Evolutionary conservation across 2,113 vertebrate genomes (phyloP), one percentile per base, ranked within the genome.

Genomic region (Cyanistes caeruleus): DNA sequence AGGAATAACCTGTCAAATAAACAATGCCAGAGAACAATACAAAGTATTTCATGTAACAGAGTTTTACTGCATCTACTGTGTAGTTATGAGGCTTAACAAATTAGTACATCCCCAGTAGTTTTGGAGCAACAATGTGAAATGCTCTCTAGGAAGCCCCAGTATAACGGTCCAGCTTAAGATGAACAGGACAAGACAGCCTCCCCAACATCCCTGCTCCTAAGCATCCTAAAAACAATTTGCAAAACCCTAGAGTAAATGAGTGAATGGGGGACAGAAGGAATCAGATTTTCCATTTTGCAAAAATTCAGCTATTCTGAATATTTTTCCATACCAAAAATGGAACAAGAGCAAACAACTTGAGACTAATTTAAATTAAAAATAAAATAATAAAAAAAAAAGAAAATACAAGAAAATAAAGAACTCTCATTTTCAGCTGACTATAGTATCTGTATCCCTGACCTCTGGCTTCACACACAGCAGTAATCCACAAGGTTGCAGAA

Each of bases 281-380:
- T 33, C 15, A 20, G 14, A 58, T 74, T 84, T 88, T 77, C 55
- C n/a, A 63, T 70, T 93, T 85, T 4, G 8, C 15, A 16, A 80
- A 79, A 93, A 95, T 70, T 85, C 37, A 69, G 37, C 67, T 83
- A 82, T 62, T 84, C 52, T 59, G 35, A 85, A 33, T 67, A 48
- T 49, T 90, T 87, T 78, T 67, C 75, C 79, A 72, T 56, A 52
- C 48, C 31, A 84, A 90, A 96, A 88, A 55, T 15, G 25, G 74
- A 91, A 56, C 23, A 77, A 43, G 33, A 84, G 5, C 51, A 91
- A 91, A 48, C 15, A 76, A 51, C 31, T 18, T 41, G 25, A 80
- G 20, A 85, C 7, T 16, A 51, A 65, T 23, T 56, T 33, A 65
- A 44, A 19, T 24, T 55, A 13, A 13, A 2, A 39, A 39, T 39